Percentiles rank a stretch among this genome's conserved stretches.
Conservation (phyloP, 2,888 invertebrate species). For the Melanotus villosus region DNA sequence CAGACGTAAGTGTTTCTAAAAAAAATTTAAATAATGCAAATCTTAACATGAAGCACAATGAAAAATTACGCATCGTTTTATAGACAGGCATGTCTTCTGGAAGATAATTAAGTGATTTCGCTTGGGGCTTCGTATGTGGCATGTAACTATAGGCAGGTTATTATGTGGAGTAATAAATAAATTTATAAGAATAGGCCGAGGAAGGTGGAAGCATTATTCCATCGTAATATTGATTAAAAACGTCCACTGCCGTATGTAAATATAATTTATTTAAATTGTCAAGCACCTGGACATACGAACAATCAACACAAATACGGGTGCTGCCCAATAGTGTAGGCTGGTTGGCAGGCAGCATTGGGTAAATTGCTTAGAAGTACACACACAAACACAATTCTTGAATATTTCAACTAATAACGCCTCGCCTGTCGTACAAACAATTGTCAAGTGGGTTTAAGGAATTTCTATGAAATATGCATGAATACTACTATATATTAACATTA, state of each 20-base stretch:
- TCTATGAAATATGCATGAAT: constrained; percentile 54
- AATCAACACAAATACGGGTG: constrained; percentile 34
- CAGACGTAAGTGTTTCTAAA: too few relatives aligned
- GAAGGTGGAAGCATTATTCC: constrained; percentile 7
- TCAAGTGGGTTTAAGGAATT: constrained; percentile 52
- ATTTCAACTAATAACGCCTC: constrained; percentile 52
- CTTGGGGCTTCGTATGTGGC: too few relatives aligned
- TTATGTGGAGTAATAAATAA: constrained; percentile 31
- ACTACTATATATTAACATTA: constrained; percentile 41
- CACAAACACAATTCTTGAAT: constrained; percentile 49
- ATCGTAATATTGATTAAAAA: constrained; percentile 31
- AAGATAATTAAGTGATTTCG: constrained; percentile 26
- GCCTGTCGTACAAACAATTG: constrained; percentile 41
- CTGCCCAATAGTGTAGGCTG: constrained; percentile 36
- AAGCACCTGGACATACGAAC: constrained; percentile 33
- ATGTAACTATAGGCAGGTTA: constrained; percentile 27
- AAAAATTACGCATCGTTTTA: neutral
- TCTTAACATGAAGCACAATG: neutral
- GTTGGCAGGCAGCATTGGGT: constrained; percentile 26
- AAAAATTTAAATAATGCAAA: too few relatives aligned
- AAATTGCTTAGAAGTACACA: constrained; percentile 38
- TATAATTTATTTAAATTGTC: constrained; percentile 43
- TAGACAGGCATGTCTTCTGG: constrained; percentile 15
- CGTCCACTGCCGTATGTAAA: constrained; percentile 36
- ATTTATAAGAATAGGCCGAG: constrained; percentile 18